Conservation (phyloP, 1,140 invertebrate species). For the Anastrepha ludens region DNA sequence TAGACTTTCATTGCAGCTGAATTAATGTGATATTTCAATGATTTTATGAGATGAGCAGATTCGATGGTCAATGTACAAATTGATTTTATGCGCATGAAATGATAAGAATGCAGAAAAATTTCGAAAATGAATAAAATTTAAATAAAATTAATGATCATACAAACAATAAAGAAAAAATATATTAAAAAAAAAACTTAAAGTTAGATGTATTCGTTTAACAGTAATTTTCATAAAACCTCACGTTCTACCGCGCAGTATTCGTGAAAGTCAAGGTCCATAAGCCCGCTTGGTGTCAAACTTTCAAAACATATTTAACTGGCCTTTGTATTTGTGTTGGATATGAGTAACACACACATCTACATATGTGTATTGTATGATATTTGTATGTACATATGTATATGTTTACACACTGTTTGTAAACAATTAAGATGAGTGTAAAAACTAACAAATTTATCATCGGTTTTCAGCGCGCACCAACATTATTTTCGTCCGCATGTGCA, state of each 20-base stretch:
- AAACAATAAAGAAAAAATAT: neutral
- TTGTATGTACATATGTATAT: neutral
- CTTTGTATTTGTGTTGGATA: neutral
- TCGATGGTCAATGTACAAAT: neutral
- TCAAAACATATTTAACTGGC: neutral
- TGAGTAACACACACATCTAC: neutral
- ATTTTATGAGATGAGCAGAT: conserved; percentile 1
- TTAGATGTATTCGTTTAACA: neutral
- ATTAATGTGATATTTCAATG: neutral
- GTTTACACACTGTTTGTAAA: neutral
- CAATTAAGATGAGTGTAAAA: neutral
- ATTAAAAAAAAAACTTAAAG: too few species aligned
- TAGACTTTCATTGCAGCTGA: neutral
- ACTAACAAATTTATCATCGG: neutral
- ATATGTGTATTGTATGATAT: too few species aligned
- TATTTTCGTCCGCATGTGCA: neutral
- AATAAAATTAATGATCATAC: neutral
- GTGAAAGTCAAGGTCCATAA: neutral
- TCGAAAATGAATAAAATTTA: neutral
- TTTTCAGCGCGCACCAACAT: neutral
- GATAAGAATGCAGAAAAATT: conserved; percentile 17
- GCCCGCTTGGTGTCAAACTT: neutral
- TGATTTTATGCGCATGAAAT: conserved; percentile 10
- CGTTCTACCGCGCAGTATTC: neutral
- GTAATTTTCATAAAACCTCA: neutral